Base-by-base conservation (phyloP, 2,113 vertebrate genomes). In the Alligator mississippiensis region DNA sequence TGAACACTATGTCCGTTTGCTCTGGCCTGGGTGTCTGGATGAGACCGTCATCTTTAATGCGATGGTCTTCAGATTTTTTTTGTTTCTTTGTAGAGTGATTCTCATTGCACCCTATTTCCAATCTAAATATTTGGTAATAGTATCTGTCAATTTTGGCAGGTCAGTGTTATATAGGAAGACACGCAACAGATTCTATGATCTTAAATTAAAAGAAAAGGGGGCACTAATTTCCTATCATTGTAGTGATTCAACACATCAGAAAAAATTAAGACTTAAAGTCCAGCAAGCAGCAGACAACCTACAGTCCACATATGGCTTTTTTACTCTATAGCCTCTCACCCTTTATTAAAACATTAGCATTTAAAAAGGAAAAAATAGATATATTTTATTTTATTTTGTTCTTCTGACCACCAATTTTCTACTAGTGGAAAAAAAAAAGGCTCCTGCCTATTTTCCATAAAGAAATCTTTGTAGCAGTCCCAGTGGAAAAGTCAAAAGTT, bases 401-500 rank as follows among this genome's bases (percentile, higher is more conserved):
- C 34, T 83, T 92, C 80, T 28, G 85, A 96, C 97, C 94, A 66
- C 18, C 28, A 90, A 94, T 95, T 96, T 91, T 89, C 90, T 63
- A 5, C 15, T 55, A 76, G 93, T 8, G 78, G 17, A 63, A 92
- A 94, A 30, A 85, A 25, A 89, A 89, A 34, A 92, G 91, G 5
- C 80, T 66, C 85, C 82, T 89, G 82, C 94, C 95, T 96, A 64
- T 90, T 97, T 97, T 97, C 96, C 97, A 95, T 88, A 82, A 95
- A 97, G 96, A 98, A 96, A 85, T 90, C 97, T 98, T 96, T 97
- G 96, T 96, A 97, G 97, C 83, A 38, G 94, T 97, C 98, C 97
- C 98, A 89, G 97, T 2, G 96, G 96, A 97, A 93, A 97, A 97
- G 97, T 94, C 97, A 94, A 95, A 98, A 97, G 97, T 98, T 98